Evolutionary conservation across 2,113 vertebrate species (phyloP).

Genomic region (Triplophysa rosa): DNA sequence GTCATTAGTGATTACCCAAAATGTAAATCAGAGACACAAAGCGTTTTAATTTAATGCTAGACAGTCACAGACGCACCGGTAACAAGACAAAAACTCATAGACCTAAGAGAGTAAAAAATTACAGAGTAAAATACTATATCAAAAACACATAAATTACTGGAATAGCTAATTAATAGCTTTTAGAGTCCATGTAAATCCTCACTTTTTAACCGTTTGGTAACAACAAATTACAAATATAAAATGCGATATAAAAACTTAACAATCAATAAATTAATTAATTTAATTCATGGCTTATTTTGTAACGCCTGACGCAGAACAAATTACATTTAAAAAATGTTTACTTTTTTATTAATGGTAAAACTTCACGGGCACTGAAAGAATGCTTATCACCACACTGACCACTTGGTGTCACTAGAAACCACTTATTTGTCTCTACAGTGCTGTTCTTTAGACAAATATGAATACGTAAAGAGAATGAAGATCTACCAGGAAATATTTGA

Average conservation of each 20-base stretch:
- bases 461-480: not conserved
- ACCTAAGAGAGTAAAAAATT: not conserved
- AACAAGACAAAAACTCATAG: conserved; percentile 14
- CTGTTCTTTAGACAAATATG: not conserved
- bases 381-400: not conserved
- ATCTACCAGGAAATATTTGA: not conserved
- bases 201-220: conserved; percentile 19
- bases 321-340: not conserved
- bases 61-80: not conserved
- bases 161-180: conserved; percentile 2
- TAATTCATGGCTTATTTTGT: conserved; percentile 48
- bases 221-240: conserved; percentile 42
- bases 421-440: not conserved
- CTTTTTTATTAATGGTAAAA: not conserved
- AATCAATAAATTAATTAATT: conserved; percentile 69
- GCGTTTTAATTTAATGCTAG: conserved; percentile 44
- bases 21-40: not conserved
- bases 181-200: not conserved
- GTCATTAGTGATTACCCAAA: not conserved
- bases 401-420: conserved; percentile 43
- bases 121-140: not conserved
- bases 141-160: not conserved
- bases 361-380: not conserved
- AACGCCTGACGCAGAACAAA: conserved; percentile 49
- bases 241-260: conserved; percentile 57